phyloP scores from a whole-genome alignment of 2,797 vertebrate species.

The Caiman crocodilus region DNA sequence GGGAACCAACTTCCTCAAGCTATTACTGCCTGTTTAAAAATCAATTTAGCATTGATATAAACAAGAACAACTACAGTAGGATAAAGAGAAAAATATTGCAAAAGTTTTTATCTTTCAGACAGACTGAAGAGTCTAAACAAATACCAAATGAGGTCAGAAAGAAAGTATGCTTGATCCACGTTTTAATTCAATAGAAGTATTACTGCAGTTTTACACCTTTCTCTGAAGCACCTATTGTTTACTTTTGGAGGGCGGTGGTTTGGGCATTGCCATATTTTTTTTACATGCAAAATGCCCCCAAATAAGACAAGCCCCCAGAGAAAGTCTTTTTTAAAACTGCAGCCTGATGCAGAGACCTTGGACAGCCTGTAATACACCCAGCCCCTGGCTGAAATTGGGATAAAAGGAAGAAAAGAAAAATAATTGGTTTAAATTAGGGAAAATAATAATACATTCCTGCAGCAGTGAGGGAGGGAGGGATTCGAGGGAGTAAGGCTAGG shows the following conservation, averaged over 20 bases:
- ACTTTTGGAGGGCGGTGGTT: background rate
- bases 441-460: too few relatives aligned
- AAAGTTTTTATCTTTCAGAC: background rate
- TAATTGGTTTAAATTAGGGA: too few relatives aligned
- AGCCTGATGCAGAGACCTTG: too few relatives aligned
- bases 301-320: too few relatives aligned
- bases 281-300: too few relatives aligned
- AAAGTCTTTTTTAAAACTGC: too few relatives aligned
- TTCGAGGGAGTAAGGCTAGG: too few relatives aligned
- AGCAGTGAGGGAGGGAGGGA: too few relatives aligned
- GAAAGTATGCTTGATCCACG: background rate
- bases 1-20: background rate
- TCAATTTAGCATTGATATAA: background rate
- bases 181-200: background rate
- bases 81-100: background rate
- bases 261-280: too few relatives aligned
- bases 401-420: too few relatives aligned
- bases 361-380: too few relatives aligned
- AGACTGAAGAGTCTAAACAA: background rate
- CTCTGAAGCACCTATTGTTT: background rate
- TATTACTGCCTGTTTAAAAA: background rate
- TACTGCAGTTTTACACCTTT: background rate
- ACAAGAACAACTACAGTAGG: background rate
- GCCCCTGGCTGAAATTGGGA: too few relatives aligned
- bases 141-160: background rate